These are phyloP conservation scores for Lampropteryx suffumata DNA, from an alignment of 2,888 invertebrate species.

Conservation along the genomic window DNA sequence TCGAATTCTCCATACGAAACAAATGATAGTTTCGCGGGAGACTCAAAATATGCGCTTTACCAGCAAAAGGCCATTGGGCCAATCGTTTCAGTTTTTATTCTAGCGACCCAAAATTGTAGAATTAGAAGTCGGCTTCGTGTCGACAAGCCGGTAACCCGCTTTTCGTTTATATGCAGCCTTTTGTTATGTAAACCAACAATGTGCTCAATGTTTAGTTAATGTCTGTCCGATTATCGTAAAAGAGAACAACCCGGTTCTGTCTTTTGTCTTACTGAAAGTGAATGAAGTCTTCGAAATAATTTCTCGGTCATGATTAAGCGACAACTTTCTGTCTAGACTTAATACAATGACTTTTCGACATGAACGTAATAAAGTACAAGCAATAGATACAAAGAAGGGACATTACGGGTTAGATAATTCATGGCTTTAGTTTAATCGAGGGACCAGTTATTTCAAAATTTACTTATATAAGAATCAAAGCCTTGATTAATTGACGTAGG, in stretches of 20 bases:
- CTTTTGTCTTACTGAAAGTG: slow-evolving; percentile 28
- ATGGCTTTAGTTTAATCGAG: not conserved
- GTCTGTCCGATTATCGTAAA: slow-evolving; percentile 38
- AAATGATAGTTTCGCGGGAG: too few species aligned
- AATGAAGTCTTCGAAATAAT: slow-evolving; percentile 27
- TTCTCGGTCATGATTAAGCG: slow-evolving; percentile 24
- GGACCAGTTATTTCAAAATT: too few species aligned
- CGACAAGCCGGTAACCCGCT: slow-evolving; percentile 5
- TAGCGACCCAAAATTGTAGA: too few species aligned
- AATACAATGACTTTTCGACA: slow-evolving; percentile 8
- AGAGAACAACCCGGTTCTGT: slow-evolving; percentile 40
- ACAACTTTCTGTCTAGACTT: slow-evolving; percentile 25
- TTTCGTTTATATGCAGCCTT: slow-evolving; percentile 36
- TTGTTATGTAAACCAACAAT: slow-evolving; percentile 71
- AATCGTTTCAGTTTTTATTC: not conserved
- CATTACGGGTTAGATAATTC: slow-evolving; percentile 6
- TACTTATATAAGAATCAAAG: too few species aligned
- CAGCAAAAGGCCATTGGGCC: too few species aligned
- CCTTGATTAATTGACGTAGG: too few species aligned
- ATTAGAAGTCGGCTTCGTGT: not conserved
- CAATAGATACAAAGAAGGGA: slow-evolving; percentile 6
- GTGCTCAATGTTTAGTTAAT: slow-evolving; percentile 52
- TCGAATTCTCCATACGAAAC: too few species aligned
- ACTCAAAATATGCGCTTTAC: too few species aligned
- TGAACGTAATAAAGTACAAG: not conserved